Evolutionary conservation across 1,140 invertebrate genomes (phyloP).

Genomic region (Drosophila pallidifrons): DNA sequence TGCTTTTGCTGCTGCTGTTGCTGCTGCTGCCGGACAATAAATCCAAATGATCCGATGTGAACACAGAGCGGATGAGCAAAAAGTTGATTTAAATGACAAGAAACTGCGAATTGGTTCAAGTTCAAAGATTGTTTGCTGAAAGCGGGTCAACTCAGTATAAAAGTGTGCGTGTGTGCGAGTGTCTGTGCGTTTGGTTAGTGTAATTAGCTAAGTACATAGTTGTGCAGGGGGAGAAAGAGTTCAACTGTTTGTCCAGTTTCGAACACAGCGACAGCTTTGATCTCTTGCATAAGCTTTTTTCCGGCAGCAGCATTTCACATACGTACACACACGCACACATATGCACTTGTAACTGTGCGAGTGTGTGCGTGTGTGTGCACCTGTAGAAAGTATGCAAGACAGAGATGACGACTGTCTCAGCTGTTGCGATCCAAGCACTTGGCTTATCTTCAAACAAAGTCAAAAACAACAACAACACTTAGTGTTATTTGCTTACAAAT

Average conservation of each 20-base stretch:
- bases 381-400: conserved; percentile 9
- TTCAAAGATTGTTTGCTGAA: conserved; percentile 63
- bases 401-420: neutral
- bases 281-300: conserved; percentile 45
- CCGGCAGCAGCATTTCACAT: conserved; percentile 21
- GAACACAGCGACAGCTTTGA: conserved; percentile 10
- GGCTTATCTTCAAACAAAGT: conserved; percentile 15
- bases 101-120: conserved; percentile 72
- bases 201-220: conserved; percentile 21
- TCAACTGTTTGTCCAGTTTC: conserved; percentile 53
- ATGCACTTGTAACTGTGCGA: neutral
- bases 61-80: conserved; percentile 35
- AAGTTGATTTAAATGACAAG: conserved; percentile 29
- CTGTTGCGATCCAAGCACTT: conserved; percentile 5
- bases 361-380: conserved; percentile 1
- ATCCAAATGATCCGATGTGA: conserved; percentile 49
- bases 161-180: neutral
- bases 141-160: conserved; percentile 59
- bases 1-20: too few species aligned
- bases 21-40: conserved; percentile 45
- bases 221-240: conserved; percentile 53
- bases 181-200: neutral
- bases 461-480: conserved; percentile 13
- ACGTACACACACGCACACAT: neutral
- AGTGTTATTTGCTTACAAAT: conserved; percentile 33